A percentile compares a stretch with the other conserved stretches of the same genome.
These are phyloP conservation scores for Menidia menidia DNA, from an alignment of 2,797 vertebrate genomes.

Conservation along the genomic window DNA sequence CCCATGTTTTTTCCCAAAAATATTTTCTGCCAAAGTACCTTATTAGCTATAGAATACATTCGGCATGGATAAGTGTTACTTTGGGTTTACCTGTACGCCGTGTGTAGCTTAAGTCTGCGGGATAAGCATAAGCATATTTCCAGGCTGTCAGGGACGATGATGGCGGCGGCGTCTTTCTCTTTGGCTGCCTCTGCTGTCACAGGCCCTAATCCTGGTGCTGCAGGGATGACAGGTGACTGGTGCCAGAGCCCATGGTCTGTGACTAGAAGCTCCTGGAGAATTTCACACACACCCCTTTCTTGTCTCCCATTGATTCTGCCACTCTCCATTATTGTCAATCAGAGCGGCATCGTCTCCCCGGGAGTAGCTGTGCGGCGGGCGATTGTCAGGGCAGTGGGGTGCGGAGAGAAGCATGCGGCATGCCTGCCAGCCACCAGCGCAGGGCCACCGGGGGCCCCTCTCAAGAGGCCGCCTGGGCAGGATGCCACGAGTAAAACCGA, in stretches of 20 bases:
- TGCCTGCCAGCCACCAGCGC: slow-evolving; percentile 58
- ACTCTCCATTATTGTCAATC: slow-evolving; percentile 87
- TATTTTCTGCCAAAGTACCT: neutral
- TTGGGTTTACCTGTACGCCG: slow-evolving; percentile 1
- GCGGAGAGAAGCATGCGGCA: slow-evolving; percentile 53
- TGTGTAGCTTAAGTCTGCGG: slow-evolving; percentile 34
- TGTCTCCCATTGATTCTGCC: slow-evolving; percentile 85
- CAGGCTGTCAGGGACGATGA: slow-evolving; percentile 64
- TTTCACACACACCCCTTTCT: slow-evolving; percentile 74
- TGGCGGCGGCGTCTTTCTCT: slow-evolving; percentile 60
- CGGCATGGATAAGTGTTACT: neutral
- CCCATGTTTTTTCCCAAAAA: too few relatives aligned
- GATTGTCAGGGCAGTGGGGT: slow-evolving; percentile 68
- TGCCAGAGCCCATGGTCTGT: slow-evolving; percentile 76
- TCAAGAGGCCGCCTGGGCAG: slow-evolving; percentile 62
- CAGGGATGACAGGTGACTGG: slow-evolving; percentile 81
- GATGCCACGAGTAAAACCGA: slow-evolving; percentile 64
- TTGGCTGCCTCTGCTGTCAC: slow-evolving; percentile 69
- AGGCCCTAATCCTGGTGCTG: slow-evolving; percentile 66
- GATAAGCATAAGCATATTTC: slow-evolving; percentile 51
- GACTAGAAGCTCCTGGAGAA: slow-evolving; percentile 76
- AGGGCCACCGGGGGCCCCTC: slow-evolving; percentile 55
- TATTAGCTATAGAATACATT: neutral
- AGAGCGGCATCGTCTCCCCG: slow-evolving; percentile 67
- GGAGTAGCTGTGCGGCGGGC: slow-evolving; percentile 60